Base-by-base conservation (phyloP, 2,888 invertebrate genomes). In the Miltochrista miniata region DNA sequence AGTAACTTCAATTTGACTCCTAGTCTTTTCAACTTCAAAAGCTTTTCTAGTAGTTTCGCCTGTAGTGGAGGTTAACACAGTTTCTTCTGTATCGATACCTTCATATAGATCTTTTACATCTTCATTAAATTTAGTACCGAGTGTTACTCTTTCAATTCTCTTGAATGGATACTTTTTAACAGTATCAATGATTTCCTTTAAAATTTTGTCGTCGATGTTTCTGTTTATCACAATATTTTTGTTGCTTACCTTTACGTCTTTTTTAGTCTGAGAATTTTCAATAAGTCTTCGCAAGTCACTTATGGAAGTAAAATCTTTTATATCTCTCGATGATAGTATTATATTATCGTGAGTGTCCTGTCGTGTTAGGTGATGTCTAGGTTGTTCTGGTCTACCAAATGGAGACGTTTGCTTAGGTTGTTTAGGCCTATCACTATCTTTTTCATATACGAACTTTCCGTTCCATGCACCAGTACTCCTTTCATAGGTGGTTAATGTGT, bases 31-130 rank as follows among this genome's bases (percentile, higher is more conserved):
- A 3, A 92, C 74, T 61, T 90, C 90, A 63, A 86, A 92, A 48
- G 91, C 80, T 52, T 90, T 90, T 61, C 85, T 91, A 11, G 83
- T 85, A 8, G 86, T 72, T 55, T 85, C 91, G 15, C 85, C 86
- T 45, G 76, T 85, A 48, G 79, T 81, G 31, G 85, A 81, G 42
- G 77, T 83, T 37, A 90, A 49, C 38, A 88, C 74, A 41, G 83
- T 85, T 64, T 90, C 81, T 72, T 90, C 84, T 34, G 86, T 79
- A 54, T 91, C 91, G 33, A 85, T 65, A 14, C 91, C 90, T 76
- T 91, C 91, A 46, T 90, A 90, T 11, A 91, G 74, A 69, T 91
- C 93, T 78, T 93, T 94, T 12, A 94, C 92, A 65, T 93, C 93
- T 67, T 93, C 88, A 57, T 93, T 93, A 56, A 93, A 87, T 79